Percentiles rank a stretch among this genome's conserved stretches.
phyloP scores from a whole-genome alignment of 2,888 invertebrate species.

The Archips crataeganus region DNA sequence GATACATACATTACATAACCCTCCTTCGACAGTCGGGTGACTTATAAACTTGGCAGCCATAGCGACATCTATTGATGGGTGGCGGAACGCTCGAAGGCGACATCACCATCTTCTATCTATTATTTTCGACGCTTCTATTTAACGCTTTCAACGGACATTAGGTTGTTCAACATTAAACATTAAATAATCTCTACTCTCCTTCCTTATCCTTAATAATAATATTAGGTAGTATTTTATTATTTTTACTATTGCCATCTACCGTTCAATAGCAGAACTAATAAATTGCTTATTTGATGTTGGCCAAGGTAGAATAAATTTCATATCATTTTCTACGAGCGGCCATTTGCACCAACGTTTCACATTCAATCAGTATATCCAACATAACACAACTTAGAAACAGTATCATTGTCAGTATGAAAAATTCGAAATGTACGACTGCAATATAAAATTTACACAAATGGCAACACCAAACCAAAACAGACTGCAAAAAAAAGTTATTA shows the following conservation, averaged over 20 bases:
- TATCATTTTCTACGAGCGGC: not conserved
- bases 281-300: not conserved
- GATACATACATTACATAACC: no score
- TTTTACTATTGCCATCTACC: constrained; percentile 12
- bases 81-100: no score
- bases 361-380: constrained; percentile 2
- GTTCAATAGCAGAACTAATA: constrained; percentile 13
- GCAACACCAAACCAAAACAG: constrained; percentile 5
- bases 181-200: no score
- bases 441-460: not conserved
- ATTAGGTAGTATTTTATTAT: no score
- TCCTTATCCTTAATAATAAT: no score
- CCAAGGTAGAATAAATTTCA: not conserved
- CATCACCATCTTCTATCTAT: no score
- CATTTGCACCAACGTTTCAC: constrained; percentile 1
- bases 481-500: constrained; percentile 23
- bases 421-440: not conserved
- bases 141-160: no score
- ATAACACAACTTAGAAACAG: not conserved
- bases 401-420: not conserved
- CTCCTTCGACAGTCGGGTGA: no score
- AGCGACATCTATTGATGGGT: no score
- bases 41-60: no score
- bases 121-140: no score
- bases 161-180: no score